Percentiles rank a stretch among this genome's conserved stretches.
These are phyloP conservation scores for Pardosa pseudoannulata DNA, from an alignment of 2,888 invertebrate species.

Conservation along the genomic window DNA sequence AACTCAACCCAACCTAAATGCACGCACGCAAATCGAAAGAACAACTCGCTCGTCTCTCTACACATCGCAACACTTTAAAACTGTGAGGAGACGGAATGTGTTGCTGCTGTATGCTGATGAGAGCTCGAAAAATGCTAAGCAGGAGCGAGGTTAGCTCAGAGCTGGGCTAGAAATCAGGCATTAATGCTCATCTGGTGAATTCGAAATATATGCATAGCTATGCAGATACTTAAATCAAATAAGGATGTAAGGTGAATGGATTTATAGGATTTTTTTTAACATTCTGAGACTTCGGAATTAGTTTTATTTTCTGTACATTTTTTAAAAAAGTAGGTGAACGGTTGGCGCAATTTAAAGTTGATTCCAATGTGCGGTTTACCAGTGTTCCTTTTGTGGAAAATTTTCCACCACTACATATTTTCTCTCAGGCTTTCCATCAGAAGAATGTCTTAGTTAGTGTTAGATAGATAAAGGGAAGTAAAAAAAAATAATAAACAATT, in stretches of 20 bases:
- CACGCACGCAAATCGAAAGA: conserved; percentile 18
- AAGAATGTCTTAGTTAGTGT: too few species aligned
- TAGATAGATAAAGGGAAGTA: too few species aligned
- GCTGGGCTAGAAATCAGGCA: conserved; percentile 61
- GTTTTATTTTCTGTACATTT: too few species aligned
- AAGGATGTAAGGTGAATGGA: neutral
- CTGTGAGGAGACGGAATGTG: neutral
- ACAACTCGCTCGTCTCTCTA: neutral
- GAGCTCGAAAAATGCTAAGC: conserved; percentile 33
- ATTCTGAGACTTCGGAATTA: too few species aligned
- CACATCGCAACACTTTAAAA: conserved; percentile 4
- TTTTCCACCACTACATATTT: too few species aligned
- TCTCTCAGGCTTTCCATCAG: too few species aligned
- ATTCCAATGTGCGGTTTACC: neutral
- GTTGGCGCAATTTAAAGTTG: neutral
- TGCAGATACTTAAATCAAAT: conserved; percentile 1
- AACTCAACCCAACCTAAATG: conserved; percentile 1
- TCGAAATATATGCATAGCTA: neutral
- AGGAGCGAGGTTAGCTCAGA: conserved; percentile 21
- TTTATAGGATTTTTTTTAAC: too few species aligned
- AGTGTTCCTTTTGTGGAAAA: too few species aligned
- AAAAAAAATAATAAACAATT: too few species aligned
- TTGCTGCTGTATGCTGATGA: conserved; percentile 54
- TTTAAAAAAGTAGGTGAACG: too few species aligned
- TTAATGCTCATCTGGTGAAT: conserved; percentile 33